Evolutionary conservation across 2,797 vertebrate genomes (phyloP), one percentile per base, ranked within the genome.

Genomic region (Lophura swinhoii): DNA sequence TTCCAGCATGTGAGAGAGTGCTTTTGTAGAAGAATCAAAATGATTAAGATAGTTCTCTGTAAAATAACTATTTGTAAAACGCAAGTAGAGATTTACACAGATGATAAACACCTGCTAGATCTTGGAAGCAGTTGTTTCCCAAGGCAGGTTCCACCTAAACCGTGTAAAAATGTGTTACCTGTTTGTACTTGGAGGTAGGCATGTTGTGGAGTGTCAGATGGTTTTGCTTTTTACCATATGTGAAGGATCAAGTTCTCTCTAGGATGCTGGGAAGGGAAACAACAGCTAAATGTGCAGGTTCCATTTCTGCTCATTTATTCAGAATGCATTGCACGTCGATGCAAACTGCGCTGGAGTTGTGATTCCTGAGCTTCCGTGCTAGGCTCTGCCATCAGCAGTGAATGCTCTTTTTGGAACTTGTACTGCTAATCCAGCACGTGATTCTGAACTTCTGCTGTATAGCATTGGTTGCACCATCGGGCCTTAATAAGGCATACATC

Each of bases 401-500:
- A 31, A 10, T 64, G 62, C 62, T 31, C 28, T 21, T 43, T 43
- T 43, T 43, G 29, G 62, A 10, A 31, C 12, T 9, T 64, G 17
- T 10, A 4, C 18, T 46, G 74, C 58, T 29, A 7, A 1, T 14
- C n/a, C 3, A 2, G 12, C 12, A 1, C 2, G 1, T 6, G 13
- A 8, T 41, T 49, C 26, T 7, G 26, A 17, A 8, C 9, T 1
- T 29, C 48, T 78, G 24, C 62, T 74, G 3, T 12, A 3, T 53
- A 4, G 12, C 28, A 10, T 1, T 15, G 23, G 11, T 23, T 49
- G 35, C 21, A 13, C 84, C 37, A 2, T 6, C 2, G 0, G 55
- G 33, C 58, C 77, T 41, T 6, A 2, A 9, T 16, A 12, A 74
- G 28, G 48, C 3, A 2, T 12, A 14, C 9, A 3, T 21, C 56